Conservation (phyloP, 2,113 vertebrate genomes). For the Nycticryphes semicollaris region DNA sequence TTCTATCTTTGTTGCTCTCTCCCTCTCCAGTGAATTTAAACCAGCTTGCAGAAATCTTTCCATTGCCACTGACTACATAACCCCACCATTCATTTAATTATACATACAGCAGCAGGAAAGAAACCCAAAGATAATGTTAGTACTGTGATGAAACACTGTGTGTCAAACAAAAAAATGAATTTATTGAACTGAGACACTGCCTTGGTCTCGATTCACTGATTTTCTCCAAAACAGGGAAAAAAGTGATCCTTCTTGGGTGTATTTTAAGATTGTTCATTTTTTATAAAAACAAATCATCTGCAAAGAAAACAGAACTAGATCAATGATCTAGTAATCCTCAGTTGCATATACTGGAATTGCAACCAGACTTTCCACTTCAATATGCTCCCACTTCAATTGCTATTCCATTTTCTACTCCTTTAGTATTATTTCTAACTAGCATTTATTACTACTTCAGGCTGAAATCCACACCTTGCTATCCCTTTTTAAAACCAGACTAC, state of each 20-base stretch:
- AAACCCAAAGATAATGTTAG: not conserved
- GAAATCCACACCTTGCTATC: not conserved
- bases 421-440: not conserved
- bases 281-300: not conserved
- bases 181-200: not conserved
- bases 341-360: not conserved
- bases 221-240: not conserved
- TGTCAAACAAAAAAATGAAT: not conserved
- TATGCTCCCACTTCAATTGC: not conserved
- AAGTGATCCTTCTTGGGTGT: not conserved
- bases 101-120: not conserved
- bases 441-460: not conserved
- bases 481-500: not conserved
- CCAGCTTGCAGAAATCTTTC: slow-evolving; percentile 20
- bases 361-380: not conserved
- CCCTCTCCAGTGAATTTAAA: slow-evolving; percentile 42
- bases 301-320: not conserved
- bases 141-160: not conserved
- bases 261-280: not conserved
- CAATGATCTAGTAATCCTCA: not conserved
- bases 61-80: not conserved
- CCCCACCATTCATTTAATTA: slow-evolving; percentile 5
- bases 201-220: not conserved
- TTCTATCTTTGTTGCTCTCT: slow-evolving; percentile 23
- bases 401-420: not conserved